Base-by-base conservation (phyloP, 2,797 vertebrate genomes). In the Pithecia hirsuta region DNA sequence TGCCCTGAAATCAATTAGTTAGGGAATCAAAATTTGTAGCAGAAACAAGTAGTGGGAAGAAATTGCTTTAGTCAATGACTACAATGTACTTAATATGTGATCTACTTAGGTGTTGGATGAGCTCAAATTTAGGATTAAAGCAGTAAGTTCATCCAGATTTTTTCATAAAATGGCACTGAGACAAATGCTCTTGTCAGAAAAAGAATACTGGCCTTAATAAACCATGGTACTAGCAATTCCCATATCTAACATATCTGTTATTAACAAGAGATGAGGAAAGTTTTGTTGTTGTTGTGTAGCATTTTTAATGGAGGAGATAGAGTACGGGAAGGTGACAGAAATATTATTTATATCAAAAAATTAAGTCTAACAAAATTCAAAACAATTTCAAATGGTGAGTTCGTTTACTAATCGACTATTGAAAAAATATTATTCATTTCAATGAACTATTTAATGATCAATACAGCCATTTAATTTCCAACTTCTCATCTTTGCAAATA, bases 371-470 rank as follows among this genome's bases (percentile, higher is more conserved):
- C 88, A 36, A 90, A 75, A 80, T 64, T 50, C 24, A 89, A 95
- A 93, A 55, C 7, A 52, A 70, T 64, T 84, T 89, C 33, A 85
- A 94, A 91, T 48, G 15, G 28, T 39, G 39, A 84, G 26, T 44
- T 83, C 14, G 20, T 72, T 91, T 94, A 59, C 11, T 83, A 70
- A 48, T 5, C 67, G 78, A 89, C 5, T 93, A 30, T 76, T 92
- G 94, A n/a, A 89, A 39, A 46, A 67, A 72, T 78, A 82, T 83
- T 78, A 52, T 92, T 94, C 24, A 92, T 84, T 39, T 92, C 20
- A 86, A 78, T 72, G 4, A 96, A 75, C 0, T 28, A 70, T 36
- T 36, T 61, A 80, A 59, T 90, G n/a, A 93, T 33, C 14, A 86
- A 30, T 52, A 72, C 12, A 92, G 28, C 12, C 74, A 84, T 59